A percentile compares a stretch with the other conserved stretches of the same genome.
Evolutionary conservation across 2,888 invertebrate genomes (phyloP).

Genomic region (Megamerina dolium): DNA sequence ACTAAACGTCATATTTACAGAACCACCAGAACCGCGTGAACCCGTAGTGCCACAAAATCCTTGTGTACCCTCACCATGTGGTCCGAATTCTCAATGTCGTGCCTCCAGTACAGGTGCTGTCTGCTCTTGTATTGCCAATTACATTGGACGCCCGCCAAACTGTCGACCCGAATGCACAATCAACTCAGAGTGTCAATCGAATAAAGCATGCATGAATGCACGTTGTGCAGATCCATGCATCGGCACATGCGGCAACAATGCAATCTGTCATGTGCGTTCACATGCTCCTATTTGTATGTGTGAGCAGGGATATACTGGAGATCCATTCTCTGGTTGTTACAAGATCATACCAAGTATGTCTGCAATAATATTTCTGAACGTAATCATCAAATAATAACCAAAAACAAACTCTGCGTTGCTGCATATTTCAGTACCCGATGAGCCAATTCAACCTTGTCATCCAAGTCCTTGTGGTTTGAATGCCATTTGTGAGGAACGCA

Average conservation of each 20-base stretch:
- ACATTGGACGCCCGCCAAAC: slow-evolving; percentile 58
- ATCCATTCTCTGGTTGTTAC: slow-evolving; percentile 58
- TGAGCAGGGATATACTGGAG: slow-evolving; percentile 54
- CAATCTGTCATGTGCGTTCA: slow-evolving; percentile 56
- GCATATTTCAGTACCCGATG: slow-evolving; percentile 50
- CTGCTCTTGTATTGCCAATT: slow-evolving; percentile 57
- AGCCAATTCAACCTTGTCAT: slow-evolving; percentile 54
- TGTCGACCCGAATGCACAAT: slow-evolving; percentile 62
- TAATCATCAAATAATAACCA: no score
- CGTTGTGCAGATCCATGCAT: slow-evolving; percentile 59
- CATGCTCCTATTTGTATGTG: slow-evolving; percentile 55
- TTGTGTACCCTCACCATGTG: slow-evolving; percentile 61
- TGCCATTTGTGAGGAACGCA: slow-evolving; percentile 59
- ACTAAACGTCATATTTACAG: slow-evolving; percentile 28
- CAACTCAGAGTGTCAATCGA: slow-evolving; percentile 53
- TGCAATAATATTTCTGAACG: slow-evolving; percentile 10
- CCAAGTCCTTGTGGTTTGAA: slow-evolving; percentile 65
- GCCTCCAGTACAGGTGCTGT: slow-evolving; percentile 52
- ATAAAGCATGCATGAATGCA: slow-evolving; percentile 52
- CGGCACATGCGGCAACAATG: slow-evolving; percentile 63
- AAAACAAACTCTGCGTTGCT: no score
- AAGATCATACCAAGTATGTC: slow-evolving; percentile 51
- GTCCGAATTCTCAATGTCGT: slow-evolving; percentile 59
- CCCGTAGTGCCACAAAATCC: slow-evolving; percentile 50
- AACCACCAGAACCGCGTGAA: slow-evolving; percentile 27